Conservation (phyloP, 2,113 vertebrate genomes). For the Diadophis punctatus region DNA sequence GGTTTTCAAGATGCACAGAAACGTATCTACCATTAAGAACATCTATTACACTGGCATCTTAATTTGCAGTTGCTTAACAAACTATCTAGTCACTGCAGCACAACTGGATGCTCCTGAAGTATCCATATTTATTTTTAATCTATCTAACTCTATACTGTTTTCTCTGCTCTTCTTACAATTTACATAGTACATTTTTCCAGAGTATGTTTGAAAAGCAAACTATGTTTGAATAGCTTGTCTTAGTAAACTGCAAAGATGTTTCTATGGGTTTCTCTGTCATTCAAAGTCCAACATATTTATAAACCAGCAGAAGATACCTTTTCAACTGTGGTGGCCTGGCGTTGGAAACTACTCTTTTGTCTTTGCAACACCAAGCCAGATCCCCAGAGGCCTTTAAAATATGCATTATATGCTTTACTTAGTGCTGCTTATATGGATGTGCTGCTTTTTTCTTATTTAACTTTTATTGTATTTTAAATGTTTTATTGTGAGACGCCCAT, state of each 20-base stretch:
- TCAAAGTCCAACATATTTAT: neutral
- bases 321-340: neutral
- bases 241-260: neutral
- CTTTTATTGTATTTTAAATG: neutral
- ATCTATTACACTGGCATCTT: neutral
- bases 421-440: neutral
- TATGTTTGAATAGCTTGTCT: neutral
- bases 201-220: neutral
- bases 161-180: neutral
- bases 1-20: neutral
- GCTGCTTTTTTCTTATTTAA: neutral
- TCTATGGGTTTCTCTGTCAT: neutral
- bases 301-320: neutral
- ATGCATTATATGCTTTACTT: neutral
- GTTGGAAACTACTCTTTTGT: neutral
- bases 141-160: neutral
- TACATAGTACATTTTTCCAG: neutral
- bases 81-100: neutral
- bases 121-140: neutral
- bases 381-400: neutral
- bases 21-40: neutral
- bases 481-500: neutral
- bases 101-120: neutral
- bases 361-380: neutral
- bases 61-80: neutral